These are phyloP conservation scores for Agriopis aurantiaria DNA, from an alignment of 2,888 invertebrate species.

Conservation along the genomic window DNA sequence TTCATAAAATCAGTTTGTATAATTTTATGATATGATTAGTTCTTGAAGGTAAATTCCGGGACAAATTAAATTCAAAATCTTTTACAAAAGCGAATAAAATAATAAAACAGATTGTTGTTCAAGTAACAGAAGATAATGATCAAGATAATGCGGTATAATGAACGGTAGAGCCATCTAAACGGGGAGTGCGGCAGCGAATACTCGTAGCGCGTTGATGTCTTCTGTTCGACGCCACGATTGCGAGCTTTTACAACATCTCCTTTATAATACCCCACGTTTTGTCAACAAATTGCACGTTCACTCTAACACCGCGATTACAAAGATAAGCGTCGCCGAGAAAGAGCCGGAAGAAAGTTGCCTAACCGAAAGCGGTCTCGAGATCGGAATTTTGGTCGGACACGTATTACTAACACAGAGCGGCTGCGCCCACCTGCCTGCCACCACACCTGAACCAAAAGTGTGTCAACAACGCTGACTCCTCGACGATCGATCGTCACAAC, in stretches of 20 bases:
- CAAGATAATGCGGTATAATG: conserved; percentile 41
- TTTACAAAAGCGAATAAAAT: not conserved
- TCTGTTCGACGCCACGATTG: conserved; percentile 62
- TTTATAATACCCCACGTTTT: conserved; percentile 23
- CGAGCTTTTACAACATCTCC: conserved; percentile 54
- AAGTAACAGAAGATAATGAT: conserved; percentile 44
- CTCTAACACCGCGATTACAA: conserved; percentile 20
- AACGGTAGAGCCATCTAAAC: conserved; percentile 42
- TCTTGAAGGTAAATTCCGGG: not conserved
- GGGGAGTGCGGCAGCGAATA: conserved; percentile 42
- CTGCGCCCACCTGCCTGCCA: conserved; percentile 81
- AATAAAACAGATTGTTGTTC: not conserved
- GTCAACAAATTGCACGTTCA: conserved; percentile 21
- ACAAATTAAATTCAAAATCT: not conserved
- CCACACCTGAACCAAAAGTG: conserved; percentile 84
- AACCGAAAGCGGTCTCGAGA: conserved; percentile 78
- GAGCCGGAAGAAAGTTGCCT: conserved; percentile 77
- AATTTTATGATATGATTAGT: not conserved
- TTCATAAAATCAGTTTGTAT: not conserved
- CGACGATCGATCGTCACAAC: conserved; percentile 79
- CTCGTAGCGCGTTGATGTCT: conserved; percentile 81
- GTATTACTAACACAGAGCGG: conserved; percentile 72
- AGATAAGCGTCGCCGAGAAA: conserved; percentile 38
- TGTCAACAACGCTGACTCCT: conserved; percentile 81
- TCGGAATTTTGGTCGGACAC: conserved; percentile 81